Conservation (phyloP, 2,888 invertebrate genomes). For the Myathropa florea region DNA sequence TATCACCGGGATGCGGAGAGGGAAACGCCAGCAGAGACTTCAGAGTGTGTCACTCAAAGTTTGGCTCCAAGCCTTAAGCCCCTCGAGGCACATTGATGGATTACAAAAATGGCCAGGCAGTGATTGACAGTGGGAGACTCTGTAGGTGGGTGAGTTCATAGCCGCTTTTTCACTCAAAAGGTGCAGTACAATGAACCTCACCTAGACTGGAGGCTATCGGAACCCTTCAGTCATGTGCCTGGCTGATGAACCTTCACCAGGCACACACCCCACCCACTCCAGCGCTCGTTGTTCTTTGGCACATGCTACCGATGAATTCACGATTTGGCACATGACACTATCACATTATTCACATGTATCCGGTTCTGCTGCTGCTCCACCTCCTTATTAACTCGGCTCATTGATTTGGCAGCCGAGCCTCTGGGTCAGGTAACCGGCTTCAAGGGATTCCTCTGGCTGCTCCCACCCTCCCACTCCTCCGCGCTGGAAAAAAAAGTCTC, state of each 20-base stretch:
- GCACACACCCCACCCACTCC: background rate
- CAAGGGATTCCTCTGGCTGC: background rate
- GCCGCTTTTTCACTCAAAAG: conserved; percentile 4
- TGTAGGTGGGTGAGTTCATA: conserved; percentile 4
- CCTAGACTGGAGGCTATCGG: background rate
- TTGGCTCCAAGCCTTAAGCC: background rate
- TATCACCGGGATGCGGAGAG: no score
- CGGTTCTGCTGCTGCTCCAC: conserved; percentile 12
- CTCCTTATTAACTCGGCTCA: conserved; percentile 50
- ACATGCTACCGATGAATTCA: conserved; percentile 57
- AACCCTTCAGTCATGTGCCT: background rate
- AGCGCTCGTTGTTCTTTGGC: conserved; percentile 10
- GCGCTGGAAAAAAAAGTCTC: conserved; percentile 1
- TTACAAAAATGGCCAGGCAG: conserved; percentile 29
- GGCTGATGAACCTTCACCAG: conserved; percentile 6
- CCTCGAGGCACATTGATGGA: conserved; percentile 48
- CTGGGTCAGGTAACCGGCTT: conserved; percentile 42
- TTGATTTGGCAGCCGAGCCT: conserved; percentile 58
- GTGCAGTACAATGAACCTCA: conserved; percentile 24
- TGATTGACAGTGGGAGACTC: conserved; percentile 5
- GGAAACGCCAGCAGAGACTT: background rate
- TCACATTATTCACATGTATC: conserved; percentile 57
- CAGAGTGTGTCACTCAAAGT: conserved; percentile 23
- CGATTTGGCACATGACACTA: conserved; percentile 57
- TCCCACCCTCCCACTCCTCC: background rate